These are phyloP conservation scores for Chaetophractus vellerosus DNA, from an alignment of 2,797 vertebrate genomes.

Conservation along the genomic window DNA sequence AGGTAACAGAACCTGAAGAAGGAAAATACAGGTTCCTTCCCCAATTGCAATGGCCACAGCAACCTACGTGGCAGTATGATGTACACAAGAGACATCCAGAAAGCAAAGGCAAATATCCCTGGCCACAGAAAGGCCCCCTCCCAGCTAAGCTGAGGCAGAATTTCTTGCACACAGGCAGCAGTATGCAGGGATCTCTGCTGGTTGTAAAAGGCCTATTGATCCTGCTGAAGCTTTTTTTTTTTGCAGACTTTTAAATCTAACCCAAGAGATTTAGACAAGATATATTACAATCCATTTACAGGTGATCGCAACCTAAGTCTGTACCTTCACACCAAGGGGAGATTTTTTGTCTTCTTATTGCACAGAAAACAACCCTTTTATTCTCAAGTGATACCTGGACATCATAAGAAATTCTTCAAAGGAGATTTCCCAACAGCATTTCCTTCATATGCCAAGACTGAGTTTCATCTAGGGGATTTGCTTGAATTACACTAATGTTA, in stretches of 20 bases:
- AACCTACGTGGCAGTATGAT: not conserved
- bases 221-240: constrained; percentile 59
- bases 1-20: constrained; percentile 47
- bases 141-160: not conserved
- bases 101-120: not conserved
- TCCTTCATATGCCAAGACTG: not conserved
- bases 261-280: constrained; percentile 62
- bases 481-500: not conserved
- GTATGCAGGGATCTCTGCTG: not conserved
- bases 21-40: constrained; percentile 43
- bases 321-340: not conserved
- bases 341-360: constrained; percentile 32
- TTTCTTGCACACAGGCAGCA: not conserved
- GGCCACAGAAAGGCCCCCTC: not conserved
- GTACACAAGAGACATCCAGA: not conserved
- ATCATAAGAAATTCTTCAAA: not conserved
- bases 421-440: not conserved
- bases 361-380: not conserved
- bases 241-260: constrained; percentile 65
- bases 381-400: not conserved
- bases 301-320: not conserved
- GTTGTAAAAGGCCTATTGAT: constrained; percentile 70
- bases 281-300: constrained; percentile 25
- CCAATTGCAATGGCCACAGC: not conserved
- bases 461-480: not conserved